Evolutionary conservation across 2,888 invertebrate species (phyloP).

Genomic region (Tortrix viridana): DNA sequence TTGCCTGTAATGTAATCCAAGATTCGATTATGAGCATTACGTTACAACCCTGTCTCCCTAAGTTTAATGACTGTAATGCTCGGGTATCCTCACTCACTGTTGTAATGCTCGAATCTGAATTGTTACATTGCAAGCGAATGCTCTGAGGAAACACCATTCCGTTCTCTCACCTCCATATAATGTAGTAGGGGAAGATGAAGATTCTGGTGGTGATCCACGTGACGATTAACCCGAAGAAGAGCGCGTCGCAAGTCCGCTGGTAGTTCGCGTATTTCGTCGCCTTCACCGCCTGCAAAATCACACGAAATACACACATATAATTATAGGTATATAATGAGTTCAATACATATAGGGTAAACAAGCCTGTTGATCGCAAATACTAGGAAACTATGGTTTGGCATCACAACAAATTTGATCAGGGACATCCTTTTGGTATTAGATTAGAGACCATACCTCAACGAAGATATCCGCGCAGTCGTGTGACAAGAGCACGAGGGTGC

Average conservation of each 20-base stretch:
- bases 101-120: no score
- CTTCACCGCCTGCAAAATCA: conserved; percentile 91
- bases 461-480: conserved; percentile 96
- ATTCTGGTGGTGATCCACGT: conserved; percentile 96
- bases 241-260: conserved; percentile 93
- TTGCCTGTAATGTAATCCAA: no score
- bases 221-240: conserved; percentile 95
- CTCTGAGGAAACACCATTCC: no score
- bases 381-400: no score
- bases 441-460: conserved; percentile 88
- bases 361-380: no score
- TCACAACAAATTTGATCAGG: no score
- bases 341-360: no score
- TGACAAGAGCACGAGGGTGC: conserved; percentile 92
- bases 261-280: conserved; percentile 96
- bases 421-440: no score
- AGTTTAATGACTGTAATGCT: no score
- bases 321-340: background rate
- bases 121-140: background rate
- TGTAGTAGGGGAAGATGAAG: conserved; percentile 95
- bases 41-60: no score
- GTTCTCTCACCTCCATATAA: conserved; percentile 89
- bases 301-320: background rate
- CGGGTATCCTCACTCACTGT: no score
- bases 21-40: no score